These are phyloP conservation scores for Mustela lutreola DNA, from an alignment of 2,113 vertebrate genomes.

Conservation along the genomic window DNA sequence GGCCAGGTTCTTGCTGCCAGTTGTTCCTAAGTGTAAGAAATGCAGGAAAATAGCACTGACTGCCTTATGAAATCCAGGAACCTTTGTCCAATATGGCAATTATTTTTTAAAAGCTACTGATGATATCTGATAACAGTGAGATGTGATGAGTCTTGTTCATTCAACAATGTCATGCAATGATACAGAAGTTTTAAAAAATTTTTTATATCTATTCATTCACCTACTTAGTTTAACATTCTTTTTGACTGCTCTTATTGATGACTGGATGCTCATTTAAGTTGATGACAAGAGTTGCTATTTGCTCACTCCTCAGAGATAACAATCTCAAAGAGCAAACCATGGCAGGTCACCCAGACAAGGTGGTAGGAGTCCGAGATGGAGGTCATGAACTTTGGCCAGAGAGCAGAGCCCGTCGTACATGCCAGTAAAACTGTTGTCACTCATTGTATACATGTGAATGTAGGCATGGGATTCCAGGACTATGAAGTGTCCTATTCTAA, in stretches of 20 bases:
- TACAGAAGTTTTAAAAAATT: background rate
- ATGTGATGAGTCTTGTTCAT: background rate
- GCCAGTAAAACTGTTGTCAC: background rate
- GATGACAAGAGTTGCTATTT: background rate
- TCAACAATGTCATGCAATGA: background rate
- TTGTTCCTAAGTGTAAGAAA: constrained; percentile 20
- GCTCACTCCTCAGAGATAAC: background rate
- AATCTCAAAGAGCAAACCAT: background rate
- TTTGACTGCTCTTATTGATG: background rate
- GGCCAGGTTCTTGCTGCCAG: background rate
- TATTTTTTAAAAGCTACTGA: background rate
- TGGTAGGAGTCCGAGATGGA: background rate
- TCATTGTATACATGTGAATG: background rate
- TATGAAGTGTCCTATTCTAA: background rate
- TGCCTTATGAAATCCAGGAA: background rate
- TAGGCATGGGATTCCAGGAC: background rate
- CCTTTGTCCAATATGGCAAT: background rate
- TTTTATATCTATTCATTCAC: background rate
- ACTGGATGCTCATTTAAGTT: background rate
- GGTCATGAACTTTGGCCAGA: background rate
- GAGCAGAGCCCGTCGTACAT: background rate
- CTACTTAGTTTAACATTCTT: constrained; percentile 1
- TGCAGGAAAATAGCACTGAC: background rate
- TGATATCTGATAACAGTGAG: background rate
- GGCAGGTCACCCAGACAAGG: background rate